These are phyloP conservation scores for Lithodes maja DNA, from an alignment of 2,888 invertebrate species.

Conservation along the genomic window DNA sequence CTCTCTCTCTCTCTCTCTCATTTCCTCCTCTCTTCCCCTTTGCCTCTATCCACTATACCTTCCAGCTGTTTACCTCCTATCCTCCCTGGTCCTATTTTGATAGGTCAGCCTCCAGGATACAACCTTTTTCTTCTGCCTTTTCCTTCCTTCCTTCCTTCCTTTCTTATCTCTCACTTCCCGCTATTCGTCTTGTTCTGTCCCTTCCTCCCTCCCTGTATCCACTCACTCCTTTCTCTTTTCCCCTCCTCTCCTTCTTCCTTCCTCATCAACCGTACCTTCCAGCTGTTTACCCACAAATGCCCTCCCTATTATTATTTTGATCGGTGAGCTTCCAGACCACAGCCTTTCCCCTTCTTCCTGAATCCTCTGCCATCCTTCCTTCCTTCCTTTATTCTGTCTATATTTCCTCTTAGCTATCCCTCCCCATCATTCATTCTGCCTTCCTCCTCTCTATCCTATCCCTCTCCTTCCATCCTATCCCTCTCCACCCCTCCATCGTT, in stretches of 20 bases:
- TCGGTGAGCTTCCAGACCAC: not conserved
- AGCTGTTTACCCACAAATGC: no score
- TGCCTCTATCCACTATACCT: no score
- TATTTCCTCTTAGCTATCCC: not conserved
- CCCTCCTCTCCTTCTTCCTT: not conserved
- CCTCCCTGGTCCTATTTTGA: no score
- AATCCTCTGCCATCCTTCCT: not conserved
- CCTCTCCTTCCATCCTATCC: not conserved
- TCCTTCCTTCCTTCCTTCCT: not conserved
- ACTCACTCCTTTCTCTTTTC: not conserved
- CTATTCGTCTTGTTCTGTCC: no score
- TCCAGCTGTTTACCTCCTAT: no score
- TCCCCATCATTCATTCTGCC: not conserved
- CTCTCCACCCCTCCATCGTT: not conserved
- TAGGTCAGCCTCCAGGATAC: no score
- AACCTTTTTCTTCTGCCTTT: not conserved
- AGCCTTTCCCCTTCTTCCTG: not conserved
- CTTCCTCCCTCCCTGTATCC: no score
- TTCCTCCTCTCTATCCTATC: not conserved
- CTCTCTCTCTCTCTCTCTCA: not conserved
- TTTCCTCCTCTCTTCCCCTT: no score
- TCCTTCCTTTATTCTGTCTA: not conserved
- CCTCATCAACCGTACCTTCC: not conserved
- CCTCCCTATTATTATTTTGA: no score
- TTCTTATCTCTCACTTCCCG: not conserved